phyloP scores from a whole-genome alignment of 2,888 invertebrate genomes.

The Caenorhabditis becei region DNA sequence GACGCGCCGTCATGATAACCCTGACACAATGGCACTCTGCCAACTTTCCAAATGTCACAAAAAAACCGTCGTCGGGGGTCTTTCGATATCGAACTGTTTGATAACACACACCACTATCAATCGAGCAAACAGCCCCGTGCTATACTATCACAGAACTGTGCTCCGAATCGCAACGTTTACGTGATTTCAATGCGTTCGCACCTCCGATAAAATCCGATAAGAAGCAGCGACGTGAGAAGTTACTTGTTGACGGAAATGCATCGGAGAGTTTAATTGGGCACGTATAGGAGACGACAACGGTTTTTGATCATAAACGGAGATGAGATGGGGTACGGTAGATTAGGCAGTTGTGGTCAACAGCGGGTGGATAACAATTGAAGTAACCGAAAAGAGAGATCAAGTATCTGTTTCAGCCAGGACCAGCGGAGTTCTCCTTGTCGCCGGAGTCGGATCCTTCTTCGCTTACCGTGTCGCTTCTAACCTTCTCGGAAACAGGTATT shows the following conservation, averaged over 20 bases:
- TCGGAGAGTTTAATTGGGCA: constrained; percentile 35
- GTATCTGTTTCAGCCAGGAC: constrained; percentile 76
- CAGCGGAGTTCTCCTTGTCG: constrained; percentile 78
- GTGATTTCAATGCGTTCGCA: constrained; percentile 33
- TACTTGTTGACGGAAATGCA: constrained; percentile 10
- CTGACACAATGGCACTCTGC: not conserved
- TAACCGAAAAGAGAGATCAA: not conserved
- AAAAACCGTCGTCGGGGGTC: not conserved
- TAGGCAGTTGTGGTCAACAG: not conserved
- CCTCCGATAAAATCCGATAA: constrained; percentile 30
- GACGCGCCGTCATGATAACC: no score
- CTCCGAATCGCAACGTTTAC: constrained; percentile 26
- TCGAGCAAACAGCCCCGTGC: constrained; percentile 33
- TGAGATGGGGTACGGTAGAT: not conserved
- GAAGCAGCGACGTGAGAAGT: constrained; percentile 23
- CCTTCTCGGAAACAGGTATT: constrained; percentile 59
- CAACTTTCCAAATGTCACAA: not conserved
- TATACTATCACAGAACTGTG: constrained; percentile 16
- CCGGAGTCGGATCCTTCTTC: constrained; percentile 80
- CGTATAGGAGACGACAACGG: constrained; percentile 7
- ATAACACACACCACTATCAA: constrained; percentile 30
- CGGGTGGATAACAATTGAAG: not conserved
- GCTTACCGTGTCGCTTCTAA: constrained; percentile 78
- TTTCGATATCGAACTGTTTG: constrained; percentile 1
- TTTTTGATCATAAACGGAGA: constrained; percentile 18